Evolutionary conservation across 1,140 invertebrate genomes (phyloP).

Genomic region (Trachymyrmex septentrionalis): DNA sequence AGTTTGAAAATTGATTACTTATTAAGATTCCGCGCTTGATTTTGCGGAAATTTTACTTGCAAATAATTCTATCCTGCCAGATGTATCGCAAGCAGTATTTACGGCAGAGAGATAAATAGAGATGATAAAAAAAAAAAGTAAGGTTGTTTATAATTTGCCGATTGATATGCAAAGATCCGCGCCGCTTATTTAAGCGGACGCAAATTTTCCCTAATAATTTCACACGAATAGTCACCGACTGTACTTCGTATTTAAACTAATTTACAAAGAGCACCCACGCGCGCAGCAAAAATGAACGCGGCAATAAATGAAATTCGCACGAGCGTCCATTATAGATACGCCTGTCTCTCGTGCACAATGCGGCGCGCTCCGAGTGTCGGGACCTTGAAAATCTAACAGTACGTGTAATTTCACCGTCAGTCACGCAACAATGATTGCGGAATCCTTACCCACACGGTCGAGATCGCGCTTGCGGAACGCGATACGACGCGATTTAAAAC

Average conservation of each 20-base stretch:
- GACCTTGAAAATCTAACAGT: conserved; percentile 71
- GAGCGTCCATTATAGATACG: conserved; percentile 43
- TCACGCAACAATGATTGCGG: conserved; percentile 64
- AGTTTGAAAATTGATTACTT: neutral
- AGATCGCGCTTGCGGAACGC: conserved; percentile 32
- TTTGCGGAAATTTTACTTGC: conserved; percentile 12
- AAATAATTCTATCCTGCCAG: neutral
- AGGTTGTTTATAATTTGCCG: neutral
- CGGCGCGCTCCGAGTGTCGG: conserved; percentile 16
- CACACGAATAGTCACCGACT: neutral
- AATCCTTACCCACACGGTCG: conserved; percentile 36
- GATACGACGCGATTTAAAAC: conserved; percentile 44
- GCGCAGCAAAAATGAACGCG: conserved; percentile 35
- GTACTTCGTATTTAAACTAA: conserved; percentile 29
- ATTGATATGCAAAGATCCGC: neutral
- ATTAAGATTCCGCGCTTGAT: neutral
- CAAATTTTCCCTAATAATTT: conserved; percentile 6
- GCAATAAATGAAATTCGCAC: conserved; percentile 52
- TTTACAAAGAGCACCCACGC: conserved; percentile 49
- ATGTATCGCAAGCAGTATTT: neutral
- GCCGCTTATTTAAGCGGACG: neutral
- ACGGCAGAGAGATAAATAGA: neutral
- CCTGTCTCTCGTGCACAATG: conserved; percentile 52
- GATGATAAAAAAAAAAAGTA: neutral
- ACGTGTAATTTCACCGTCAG: conserved; percentile 64